Percentiles rank a stretch among this genome's conserved stretches.
These are phyloP conservation scores for Mastomys coucha DNA, from an alignment of 2,113 vertebrate species.

Conservation along the genomic window DNA sequence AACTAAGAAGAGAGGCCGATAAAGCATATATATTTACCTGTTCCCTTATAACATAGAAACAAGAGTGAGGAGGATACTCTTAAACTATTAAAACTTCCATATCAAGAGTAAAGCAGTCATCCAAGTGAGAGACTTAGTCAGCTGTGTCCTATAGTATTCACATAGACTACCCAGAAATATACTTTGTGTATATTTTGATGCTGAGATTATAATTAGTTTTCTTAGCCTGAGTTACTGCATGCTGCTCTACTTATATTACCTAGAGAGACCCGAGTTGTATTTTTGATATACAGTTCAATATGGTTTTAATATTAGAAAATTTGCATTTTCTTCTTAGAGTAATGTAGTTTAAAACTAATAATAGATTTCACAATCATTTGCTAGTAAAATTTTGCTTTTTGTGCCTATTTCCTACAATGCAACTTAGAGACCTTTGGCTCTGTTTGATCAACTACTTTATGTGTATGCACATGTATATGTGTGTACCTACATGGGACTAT, in stretches of 20 bases:
- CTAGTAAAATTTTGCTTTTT: conserved; percentile 26
- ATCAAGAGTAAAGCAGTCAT: not conserved
- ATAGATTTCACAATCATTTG: conserved; percentile 20
- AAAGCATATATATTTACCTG: not conserved
- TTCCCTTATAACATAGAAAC: not conserved
- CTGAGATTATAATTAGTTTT: conserved; percentile 20
- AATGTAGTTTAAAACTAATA: not conserved
- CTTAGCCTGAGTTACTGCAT: not conserved
- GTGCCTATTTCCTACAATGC: not conserved
- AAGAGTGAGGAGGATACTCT: not conserved
- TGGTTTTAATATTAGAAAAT: conserved; percentile 24
- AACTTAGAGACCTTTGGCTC: not conserved
- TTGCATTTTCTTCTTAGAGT: not conserved
- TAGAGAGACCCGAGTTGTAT: not conserved
- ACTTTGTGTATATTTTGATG: not conserved
- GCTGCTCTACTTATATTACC: conserved; percentile 30
- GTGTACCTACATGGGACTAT: not conserved
- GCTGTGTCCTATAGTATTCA: not conserved
- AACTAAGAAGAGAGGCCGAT: not conserved
- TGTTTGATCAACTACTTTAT: not conserved
- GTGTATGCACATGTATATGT: not conserved
- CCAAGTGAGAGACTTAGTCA: not conserved
- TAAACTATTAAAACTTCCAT: not conserved
- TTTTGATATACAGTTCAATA: conserved; percentile 29
- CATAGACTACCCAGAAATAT: not conserved